Evolutionary conservation across 2,797 vertebrate genomes (phyloP).

Genomic region (Perodicticus potto): DNA sequence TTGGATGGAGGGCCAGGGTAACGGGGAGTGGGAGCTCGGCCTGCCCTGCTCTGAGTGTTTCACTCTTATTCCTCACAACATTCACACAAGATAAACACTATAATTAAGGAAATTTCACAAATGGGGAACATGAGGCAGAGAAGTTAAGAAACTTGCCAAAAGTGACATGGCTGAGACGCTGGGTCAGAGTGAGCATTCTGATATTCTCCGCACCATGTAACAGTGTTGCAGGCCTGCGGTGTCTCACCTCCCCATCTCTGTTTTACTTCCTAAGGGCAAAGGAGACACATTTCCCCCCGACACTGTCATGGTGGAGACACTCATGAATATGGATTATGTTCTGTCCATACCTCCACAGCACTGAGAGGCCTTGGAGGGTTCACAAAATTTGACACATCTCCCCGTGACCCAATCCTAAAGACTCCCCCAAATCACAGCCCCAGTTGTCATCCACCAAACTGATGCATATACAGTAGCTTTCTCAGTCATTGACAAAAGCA

Average conservation of each 20-base stretch:
- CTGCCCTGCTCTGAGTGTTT: neutral
- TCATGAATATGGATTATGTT: neutral
- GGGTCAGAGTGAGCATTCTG: neutral
- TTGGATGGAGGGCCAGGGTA: fast-evolving
- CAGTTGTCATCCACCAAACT: neutral
- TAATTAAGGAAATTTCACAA: neutral
- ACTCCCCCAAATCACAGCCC: too few species aligned
- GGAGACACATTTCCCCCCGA: fast-evolving
- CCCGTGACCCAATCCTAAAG: neutral
- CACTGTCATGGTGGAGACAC: fast-evolving
- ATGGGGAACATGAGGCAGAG: neutral
- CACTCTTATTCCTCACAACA: fast-evolving
- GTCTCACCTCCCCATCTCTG: fast-evolving
- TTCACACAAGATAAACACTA: fast-evolving
- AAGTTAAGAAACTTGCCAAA: neutral
- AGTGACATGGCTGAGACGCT: neutral
- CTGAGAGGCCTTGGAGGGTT: neutral
- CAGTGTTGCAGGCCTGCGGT: fast-evolving
- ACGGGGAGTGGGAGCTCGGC: neutral
- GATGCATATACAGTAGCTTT: fast-evolving
- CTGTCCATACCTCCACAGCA: fast-evolving
- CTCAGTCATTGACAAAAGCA: fast-evolving
- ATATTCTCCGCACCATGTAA: neutral
- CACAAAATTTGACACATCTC: neutral
- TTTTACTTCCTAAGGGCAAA: neutral